Base-by-base conservation (phyloP, 1,140 invertebrate genomes). In the Ceratosolen solmsi region DNA sequence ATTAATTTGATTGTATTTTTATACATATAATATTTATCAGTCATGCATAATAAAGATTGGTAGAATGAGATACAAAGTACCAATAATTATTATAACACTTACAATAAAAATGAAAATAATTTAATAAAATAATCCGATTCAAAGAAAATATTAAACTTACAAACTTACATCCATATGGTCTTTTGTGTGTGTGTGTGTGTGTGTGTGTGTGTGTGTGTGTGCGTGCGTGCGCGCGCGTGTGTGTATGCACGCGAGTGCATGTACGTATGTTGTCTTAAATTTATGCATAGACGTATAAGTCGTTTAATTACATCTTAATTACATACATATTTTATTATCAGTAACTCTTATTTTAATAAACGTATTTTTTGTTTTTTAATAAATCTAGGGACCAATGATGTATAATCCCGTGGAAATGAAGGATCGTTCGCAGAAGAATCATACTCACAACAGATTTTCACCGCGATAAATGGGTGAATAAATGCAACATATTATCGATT, bases 331-430 rank as follows among this genome's bases (percentile, higher is more conserved):
- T 46, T 46, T 46, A 46, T 8, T n/a, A 20, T 25, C 11, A 46
- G 7, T 11, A 46, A 11, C 25, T 46, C 46, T n/a, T 30, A 51
- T 22, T 51, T 51, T 54, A 73, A 75, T 56, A 60, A 5, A 41
- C 33, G 60, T 30, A n/a, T n/a, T n/a, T n/a, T n/a, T n/a, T 72
- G 27, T 27, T 22, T 75, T 46, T 38, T 22, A 46, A 30, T 46
- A n/a, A 79, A 68, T 72, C 20, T 80, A 91, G 89, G 89, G 87
- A 89, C 88, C 89, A 89, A 88, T 88, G 87, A 89, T 89, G 89
- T 89, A 85, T 85, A 89, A 90, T 82, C 86, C 88, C 58, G 85
- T 82, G 79, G 86, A 89, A 33, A 80, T 86, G 80, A 90, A 88
- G 84, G 86, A 90, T 87, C 86, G 85, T 85, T 86, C 88, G 56